Evolutionary conservation across 1,140 invertebrate species (phyloP).

Genomic region (Pseudoatta argentina): DNA sequence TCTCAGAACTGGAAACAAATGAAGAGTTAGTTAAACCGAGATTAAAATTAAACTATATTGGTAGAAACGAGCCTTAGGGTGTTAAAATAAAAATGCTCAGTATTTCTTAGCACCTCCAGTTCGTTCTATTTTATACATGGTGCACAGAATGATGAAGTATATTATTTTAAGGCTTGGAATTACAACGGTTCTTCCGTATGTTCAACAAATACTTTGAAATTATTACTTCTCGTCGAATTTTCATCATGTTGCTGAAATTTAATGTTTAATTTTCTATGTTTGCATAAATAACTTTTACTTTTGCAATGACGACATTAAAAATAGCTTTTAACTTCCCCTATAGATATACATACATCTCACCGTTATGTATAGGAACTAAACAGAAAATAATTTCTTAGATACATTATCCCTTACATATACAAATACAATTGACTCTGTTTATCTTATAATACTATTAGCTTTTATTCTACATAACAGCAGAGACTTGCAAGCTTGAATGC

Average conservation of each 20-base stretch:
- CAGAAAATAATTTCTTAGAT: constrained; percentile 67
- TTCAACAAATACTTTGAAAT: constrained; percentile 31
- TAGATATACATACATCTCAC: constrained; percentile 38
- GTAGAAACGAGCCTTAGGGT: background rate
- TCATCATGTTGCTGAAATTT: constrained; percentile 24
- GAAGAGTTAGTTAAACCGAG: too few species aligned
- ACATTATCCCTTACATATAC: constrained; percentile 54
- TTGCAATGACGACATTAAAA: constrained; percentile 13
- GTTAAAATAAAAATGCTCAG: constrained; percentile 53
- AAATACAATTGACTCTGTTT: constrained; percentile 72
- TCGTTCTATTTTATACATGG: constrained; percentile 53
- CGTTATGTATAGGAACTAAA: constrained; percentile 66
- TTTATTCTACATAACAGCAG: constrained; percentile 68
- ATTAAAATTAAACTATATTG: too few species aligned
- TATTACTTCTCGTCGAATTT: background rate
- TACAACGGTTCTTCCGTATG: constrained; percentile 23
- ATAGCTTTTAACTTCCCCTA: constrained; percentile 6
- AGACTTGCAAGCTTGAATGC: constrained; percentile 73
- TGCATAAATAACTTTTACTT: constrained; percentile 32
- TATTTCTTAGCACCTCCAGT: constrained; percentile 40
- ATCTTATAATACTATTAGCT: constrained; percentile 61
- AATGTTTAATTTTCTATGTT: constrained; percentile 27
- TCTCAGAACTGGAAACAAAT: too few species aligned
- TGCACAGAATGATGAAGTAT: constrained; percentile 44
- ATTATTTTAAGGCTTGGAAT: constrained; percentile 54